Percentiles rank a stretch among this genome's conserved stretches.
Evolutionary conservation across 2,113 vertebrate genomes (phyloP).

Genomic region (Apteryx mantelli): DNA sequence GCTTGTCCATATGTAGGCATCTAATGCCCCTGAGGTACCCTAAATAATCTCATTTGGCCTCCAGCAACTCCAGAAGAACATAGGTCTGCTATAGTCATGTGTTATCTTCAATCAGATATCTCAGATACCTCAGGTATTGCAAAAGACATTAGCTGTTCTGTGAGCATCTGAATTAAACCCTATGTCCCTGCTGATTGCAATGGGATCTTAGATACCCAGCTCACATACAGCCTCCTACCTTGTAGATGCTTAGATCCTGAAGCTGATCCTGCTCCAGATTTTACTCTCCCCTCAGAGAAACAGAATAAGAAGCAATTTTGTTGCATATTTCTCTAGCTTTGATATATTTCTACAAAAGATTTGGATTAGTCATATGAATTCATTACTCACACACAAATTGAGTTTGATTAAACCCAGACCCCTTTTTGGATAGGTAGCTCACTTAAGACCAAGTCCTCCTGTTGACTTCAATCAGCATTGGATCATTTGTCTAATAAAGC

Average conservation of each 20-base stretch:
- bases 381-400: neutral
- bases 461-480: neutral
- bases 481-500: neutral
- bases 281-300: neutral
- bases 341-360: neutral
- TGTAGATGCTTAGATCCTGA: neutral
- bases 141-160: neutral
- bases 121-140: fast-evolving
- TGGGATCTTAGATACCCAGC: neutral
- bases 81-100: neutral
- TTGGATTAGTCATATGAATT: neutral
- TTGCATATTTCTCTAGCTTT: neutral
- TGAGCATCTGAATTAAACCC: neutral
- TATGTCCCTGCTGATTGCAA: neutral
- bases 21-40: neutral
- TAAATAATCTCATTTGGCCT: neutral
- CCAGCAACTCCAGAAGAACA: neutral
- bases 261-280: neutral
- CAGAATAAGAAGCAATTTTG: neutral
- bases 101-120: neutral
- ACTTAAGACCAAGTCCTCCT: neutral
- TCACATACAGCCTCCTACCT: neutral
- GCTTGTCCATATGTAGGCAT: neutral
- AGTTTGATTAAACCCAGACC: neutral
- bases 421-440: neutral